Base-by-base conservation (phyloP, 1,140 invertebrate genomes). In the Drosophila nannoptera region DNA sequence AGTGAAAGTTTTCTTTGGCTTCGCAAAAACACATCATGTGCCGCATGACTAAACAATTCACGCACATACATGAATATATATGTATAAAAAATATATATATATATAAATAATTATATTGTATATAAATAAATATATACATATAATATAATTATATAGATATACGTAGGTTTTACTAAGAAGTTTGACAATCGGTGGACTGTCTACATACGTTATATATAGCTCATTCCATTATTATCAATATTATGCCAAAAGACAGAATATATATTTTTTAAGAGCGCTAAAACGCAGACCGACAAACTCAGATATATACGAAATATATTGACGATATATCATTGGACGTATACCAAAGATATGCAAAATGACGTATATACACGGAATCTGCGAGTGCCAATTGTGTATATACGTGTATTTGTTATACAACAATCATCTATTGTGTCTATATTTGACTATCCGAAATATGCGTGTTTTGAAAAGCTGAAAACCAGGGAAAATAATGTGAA, bases 221-320 rank as follows among this genome's bases (percentile, higher is more conserved):
- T 43, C 11, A 12, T 50, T 58, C 7, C 14, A 29, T 58, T 68
- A 63, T 64, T 78, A 48, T 78, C 49, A 56, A 66, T 59, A 42
- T 55, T 55, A 55, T 61, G 40, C 35, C 29, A 68, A 70, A 50
- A 43, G 36, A 55, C 8, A 33, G 35, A 75, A 75, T 58, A 38
- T 64, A 38, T 69, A 14, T 43, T 38, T 53, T 53, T 63, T 64
- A 48, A 60, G 49, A 38, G 40, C 52, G 45, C 22, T 22, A 22
- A 22, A 22, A 36, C 61, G 64, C 55, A 61, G 12, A 16, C 61
- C 60, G 52, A 54, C 52, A 77, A 65, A 60, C 40, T 45, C 7
- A 60, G 77, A 74, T 77, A 77, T 74, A 69, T 81, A 49, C 65
- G 46, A 36, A 56, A 40, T 53, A 63, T 52, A 63, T 77, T 76